phyloP scores from a whole-genome alignment of 2,113 vertebrate species.

The Mirza zaza region DNA sequence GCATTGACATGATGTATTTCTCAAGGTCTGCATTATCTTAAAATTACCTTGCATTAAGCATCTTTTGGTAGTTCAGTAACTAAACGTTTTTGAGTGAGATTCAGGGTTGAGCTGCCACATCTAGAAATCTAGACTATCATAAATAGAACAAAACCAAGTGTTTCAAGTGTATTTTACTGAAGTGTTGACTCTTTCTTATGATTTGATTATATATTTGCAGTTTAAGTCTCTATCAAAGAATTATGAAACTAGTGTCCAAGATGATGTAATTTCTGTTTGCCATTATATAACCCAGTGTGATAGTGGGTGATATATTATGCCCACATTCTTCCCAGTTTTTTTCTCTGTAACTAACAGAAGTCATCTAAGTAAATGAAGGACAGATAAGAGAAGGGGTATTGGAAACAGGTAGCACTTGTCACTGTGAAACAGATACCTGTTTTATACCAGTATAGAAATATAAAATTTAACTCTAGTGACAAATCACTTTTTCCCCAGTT shows the following conservation, averaged over 20 bases:
- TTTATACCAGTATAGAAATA: not conserved
- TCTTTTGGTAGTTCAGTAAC: not conserved
- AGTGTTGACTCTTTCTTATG: not conserved
- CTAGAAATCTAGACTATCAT: not conserved
- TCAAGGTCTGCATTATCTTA: not conserved
- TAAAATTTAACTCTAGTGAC: not conserved
- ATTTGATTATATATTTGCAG: not conserved
- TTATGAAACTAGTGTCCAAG: not conserved
- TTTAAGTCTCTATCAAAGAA: not conserved
- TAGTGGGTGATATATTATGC: not conserved
- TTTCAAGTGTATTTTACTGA: not conserved
- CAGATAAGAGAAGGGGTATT: not conserved
- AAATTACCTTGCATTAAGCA: not conserved
- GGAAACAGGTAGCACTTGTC: not conserved
- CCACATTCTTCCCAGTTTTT: not conserved
- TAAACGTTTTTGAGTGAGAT: not conserved
- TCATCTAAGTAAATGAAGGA: not conserved
- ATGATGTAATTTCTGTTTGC: not conserved
- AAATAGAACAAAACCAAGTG: not conserved
- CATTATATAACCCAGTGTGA: rapidly evolving
- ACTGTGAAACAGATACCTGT: not conserved
- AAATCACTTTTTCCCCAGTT: not conserved
- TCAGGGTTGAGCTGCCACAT: not conserved
- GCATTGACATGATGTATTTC: not conserved
- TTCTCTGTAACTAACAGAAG: not conserved